phyloP scores from a whole-genome alignment of 2,888 invertebrate species.

The Rhabditophanes sp. region DNA sequence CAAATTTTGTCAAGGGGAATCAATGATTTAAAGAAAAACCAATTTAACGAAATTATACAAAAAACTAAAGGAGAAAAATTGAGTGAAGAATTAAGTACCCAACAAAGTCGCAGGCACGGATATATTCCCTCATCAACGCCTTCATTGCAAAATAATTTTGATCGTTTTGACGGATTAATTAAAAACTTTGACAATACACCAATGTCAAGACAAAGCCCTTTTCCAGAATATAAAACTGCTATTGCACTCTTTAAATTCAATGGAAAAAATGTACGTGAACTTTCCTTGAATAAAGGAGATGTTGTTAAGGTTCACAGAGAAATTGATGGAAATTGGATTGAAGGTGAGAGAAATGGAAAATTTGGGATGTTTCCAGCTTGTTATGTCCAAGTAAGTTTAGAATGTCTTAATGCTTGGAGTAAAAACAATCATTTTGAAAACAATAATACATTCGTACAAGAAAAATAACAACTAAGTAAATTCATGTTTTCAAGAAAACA shows the following conservation, averaged over 20 bases:
- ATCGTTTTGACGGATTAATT: constrained; percentile 28
- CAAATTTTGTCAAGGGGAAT: constrained; percentile 10
- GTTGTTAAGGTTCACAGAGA: constrained; percentile 25
- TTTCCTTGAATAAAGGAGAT: constrained; percentile 32
- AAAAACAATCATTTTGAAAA: not conserved
- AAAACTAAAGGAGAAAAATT: constrained; percentile 23
- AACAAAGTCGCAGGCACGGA: constrained; percentile 23
- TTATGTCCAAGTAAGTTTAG: constrained; percentile 29
- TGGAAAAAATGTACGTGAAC: constrained; percentile 21
- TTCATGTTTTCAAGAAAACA: constrained; percentile 5
- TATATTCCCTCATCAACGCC: constrained; percentile 27
- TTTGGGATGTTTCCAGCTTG: constrained; percentile 32
- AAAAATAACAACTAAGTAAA: not conserved
- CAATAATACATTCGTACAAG: constrained; percentile 5
- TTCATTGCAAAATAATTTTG: constrained; percentile 26
- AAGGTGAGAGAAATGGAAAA: constrained; percentile 34
- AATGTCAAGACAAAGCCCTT: constrained; percentile 7
- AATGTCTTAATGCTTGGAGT: not conserved
- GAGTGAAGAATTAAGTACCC: constrained; percentile 22
- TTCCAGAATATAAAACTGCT: constrained; percentile 11
- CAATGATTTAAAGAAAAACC: constrained; percentile 16
- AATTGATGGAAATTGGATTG: constrained; percentile 35
- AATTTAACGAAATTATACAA: constrained; percentile 23
- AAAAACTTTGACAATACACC: constrained; percentile 15
- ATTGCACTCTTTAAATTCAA: constrained; percentile 24